Evolutionary conservation across 2,888 invertebrate genomes (phyloP), one percentile per base, ranked within the genome.

Genomic region (Geophilus truncorum): DNA sequence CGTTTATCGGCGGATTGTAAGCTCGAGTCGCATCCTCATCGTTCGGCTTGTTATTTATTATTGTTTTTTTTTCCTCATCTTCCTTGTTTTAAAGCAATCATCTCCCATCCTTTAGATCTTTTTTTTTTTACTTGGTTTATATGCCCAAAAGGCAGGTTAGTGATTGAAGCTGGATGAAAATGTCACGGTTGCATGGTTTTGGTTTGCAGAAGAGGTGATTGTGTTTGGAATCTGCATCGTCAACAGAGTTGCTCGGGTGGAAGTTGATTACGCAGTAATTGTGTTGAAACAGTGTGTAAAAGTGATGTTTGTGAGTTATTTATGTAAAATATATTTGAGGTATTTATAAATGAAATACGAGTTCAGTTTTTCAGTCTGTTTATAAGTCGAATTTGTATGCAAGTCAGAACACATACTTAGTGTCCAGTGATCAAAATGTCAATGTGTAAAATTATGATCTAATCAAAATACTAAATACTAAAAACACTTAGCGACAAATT

Each of bases 81-180:
- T 62, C 15, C 70, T 70, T 70, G 28, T 28, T 70, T 70, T 70
- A 70, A 70, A 70, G 70, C 70, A 70, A 70, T 70, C 70, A 15
- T 25, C n/a, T 70, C 18, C 0, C 18, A 32, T 32, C 32, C 5
- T 32, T 18, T 18, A 1, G 40, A 40, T 40, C 5, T 3, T 7
- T 40, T 15, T 40, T 40, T 12, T 40, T 40, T 9, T 1, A n/a
- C 5, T n/a, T 21, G 7, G 51, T 51, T 51, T 51, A 51, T 21
- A 51, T 51, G 51, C 4, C 51, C 51, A 18, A 51, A 51, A 51
- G 51, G 51, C 51, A 51, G 5, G 51, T 7, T n/a, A 18, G 18
- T 51, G 51, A 40, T 40, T 1, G n/a, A 40, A 40, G 15, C 40
- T 40, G 40, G 40, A 51, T 51, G 51, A 18, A n/a, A 51, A 51